Evolutionary conservation across 1,140 invertebrate genomes (phyloP), one percentile per base, ranked within the genome.

Genomic region (Caenorhabditis briggsae): DNA sequence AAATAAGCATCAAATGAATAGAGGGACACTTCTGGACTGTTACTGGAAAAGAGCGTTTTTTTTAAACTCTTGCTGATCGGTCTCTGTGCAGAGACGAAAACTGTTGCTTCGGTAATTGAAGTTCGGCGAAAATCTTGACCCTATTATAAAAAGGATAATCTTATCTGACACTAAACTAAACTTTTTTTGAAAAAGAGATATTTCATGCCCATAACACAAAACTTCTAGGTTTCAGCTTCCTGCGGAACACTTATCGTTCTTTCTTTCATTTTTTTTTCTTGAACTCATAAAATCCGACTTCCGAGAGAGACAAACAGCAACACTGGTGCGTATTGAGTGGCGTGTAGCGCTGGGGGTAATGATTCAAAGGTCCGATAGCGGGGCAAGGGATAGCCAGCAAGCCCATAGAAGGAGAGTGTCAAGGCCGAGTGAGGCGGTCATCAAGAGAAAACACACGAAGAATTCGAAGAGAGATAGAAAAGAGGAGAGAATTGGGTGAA

Each of bases 281-380:
- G 50, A 53, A 53, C 11, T 16, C 50, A 59, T 20, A 59, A 59
- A 59, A 20, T 23, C 58, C 8, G 7, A 20, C n/a, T 18, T 20
- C 20, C 20, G n/a, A 64, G 61, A 33, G 33, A 20, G 9, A 18
- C 14, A 20, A 53, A 53, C 70, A 50, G 50, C 43, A 50, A 78
- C 46, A 78, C 48, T 50, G 64, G 64, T 50, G 70, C n/a, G 70
- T 78, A 78, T 50, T 78, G 70, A 78, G 70, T 78, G 70, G 20
- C 11, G 18, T n/a, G 41, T 14, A 9, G 56, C 9, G 59, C 11
- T 9, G 25, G 70, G 70, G 70, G 20, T 50, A 78, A 78, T 78
- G 70, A 78, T 78, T 78, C 70, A 48, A 78, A 46, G 43, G 43
- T 50, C 70, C 70, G 70, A 78, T 78, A 78, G 70, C 70, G n/a